Percentiles rank a stretch among this genome's conserved stretches.
Conservation (phyloP, 1,140 invertebrate species). For the Chironomus striatipennis region DNA sequence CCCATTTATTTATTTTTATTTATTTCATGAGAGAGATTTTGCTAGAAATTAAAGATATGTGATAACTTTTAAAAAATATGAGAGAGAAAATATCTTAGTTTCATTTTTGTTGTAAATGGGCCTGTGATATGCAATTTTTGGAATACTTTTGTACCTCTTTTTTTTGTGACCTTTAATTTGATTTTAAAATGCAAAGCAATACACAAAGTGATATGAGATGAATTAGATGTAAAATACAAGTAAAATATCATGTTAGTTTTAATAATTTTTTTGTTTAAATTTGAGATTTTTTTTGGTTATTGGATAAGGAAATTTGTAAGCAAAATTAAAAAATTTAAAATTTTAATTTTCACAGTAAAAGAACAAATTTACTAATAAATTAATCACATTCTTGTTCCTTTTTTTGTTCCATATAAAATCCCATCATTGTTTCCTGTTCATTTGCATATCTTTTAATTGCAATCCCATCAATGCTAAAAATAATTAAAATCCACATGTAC, state of each 20-base stretch:
- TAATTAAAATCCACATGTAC: too few relatives aligned
- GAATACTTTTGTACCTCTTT: slow-evolving; percentile 6
- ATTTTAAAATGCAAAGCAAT: background rate
- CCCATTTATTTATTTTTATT: background rate
- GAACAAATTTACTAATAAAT: background rate
- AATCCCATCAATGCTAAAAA: too few relatives aligned
- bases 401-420: background rate
- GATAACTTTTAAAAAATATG: background rate
- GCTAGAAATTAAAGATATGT: background rate
- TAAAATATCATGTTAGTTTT: background rate
- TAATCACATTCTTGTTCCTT: background rate
- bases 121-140: slow-evolving; percentile 18
- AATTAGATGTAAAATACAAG: background rate
- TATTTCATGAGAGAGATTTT: background rate
- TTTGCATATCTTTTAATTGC: background rate
- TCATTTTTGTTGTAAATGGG: slow-evolving; percentile 18
- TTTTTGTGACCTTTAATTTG: background rate
- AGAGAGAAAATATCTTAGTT: background rate
- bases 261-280: background rate
- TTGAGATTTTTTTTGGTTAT: background rate
- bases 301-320: background rate
- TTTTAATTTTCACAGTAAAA: background rate
- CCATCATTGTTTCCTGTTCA: background rate
- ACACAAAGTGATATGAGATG: background rate
- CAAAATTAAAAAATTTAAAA: background rate